phyloP scores from a whole-genome alignment of 2,888 invertebrate species.

The Antitype chi region DNA sequence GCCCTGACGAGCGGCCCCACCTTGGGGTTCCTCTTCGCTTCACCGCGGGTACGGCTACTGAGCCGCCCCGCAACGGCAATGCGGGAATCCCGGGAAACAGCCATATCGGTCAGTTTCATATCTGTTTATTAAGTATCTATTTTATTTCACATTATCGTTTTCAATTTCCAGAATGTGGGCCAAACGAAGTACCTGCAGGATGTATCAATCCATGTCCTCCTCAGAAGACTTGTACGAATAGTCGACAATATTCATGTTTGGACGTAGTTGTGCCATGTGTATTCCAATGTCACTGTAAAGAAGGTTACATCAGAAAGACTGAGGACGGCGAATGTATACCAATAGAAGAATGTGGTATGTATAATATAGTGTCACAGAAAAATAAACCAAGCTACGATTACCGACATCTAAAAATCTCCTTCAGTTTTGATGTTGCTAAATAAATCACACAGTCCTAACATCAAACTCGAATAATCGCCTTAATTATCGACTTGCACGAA shows the following conservation, averaged over 20 bases:
- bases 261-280: not conserved
- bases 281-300: slow-evolving; percentile 18
- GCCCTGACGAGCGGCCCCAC: too few relatives aligned
- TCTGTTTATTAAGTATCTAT: too few relatives aligned
- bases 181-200: slow-evolving; percentile 13
- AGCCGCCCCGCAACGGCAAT: too few relatives aligned
- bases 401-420: not conserved
- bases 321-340: slow-evolving; percentile 25
- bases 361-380: not conserved
- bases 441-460: not conserved
- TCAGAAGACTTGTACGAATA: slow-evolving; percentile 18
- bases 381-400: not conserved
- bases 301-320: slow-evolving; percentile 22
- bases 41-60: not conserved
- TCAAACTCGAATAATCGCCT: not conserved
- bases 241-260: not conserved
- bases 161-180: slow-evolving; percentile 13
- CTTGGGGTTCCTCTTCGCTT: too few relatives aligned
- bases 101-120: too few relatives aligned
- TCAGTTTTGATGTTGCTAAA: not conserved
- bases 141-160: too few relatives aligned
- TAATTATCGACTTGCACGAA: too few relatives aligned
- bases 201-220: slow-evolving; percentile 11
- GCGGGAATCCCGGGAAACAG: too few relatives aligned
- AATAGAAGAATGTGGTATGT: slow-evolving; percentile 25